These are phyloP conservation scores for Panzeria rudis DNA, from an alignment of 2,888 invertebrate genomes.

Conservation along the genomic window DNA sequence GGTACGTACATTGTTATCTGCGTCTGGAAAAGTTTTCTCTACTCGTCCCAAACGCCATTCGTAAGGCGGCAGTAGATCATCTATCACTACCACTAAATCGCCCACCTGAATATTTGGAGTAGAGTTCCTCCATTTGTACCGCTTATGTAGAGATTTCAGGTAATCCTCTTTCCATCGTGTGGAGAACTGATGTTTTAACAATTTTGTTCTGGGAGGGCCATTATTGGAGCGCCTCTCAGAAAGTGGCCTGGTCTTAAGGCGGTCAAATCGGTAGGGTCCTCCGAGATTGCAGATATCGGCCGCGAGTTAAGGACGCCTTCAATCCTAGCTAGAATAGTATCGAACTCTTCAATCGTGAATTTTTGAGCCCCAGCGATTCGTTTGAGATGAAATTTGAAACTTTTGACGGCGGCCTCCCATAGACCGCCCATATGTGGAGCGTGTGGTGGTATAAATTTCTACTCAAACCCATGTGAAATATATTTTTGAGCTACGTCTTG, in stretches of 20 bases:
- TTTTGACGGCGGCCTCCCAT: too few species aligned
- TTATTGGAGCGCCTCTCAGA: neutral
- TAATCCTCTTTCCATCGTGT: neutral
- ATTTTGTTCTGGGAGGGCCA: neutral
- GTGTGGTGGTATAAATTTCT: too few species aligned
- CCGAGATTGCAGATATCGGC: neutral
- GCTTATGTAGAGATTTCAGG: too few species aligned
- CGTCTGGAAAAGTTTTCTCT: neutral
- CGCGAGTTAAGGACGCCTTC: conserved; percentile 13
- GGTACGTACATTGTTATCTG: neutral
- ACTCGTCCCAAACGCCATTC: conserved; percentile 10
- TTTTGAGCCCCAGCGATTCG: neutral
- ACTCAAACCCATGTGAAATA: too few species aligned
- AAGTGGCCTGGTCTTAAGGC: neutral
- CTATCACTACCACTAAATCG: neutral
- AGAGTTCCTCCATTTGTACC: neutral
- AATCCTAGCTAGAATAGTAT: neutral
- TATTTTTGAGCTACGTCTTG: neutral
- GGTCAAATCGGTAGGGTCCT: neutral
- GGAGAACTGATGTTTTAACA: neutral
- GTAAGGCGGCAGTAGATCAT: neutral
- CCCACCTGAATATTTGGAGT: neutral
- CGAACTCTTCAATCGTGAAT: conserved; percentile 8
- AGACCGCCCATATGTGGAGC: too few species aligned
- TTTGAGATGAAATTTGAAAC: conserved; percentile 7